These are phyloP conservation scores for Psococerastis gibbosa DNA, from an alignment of 2,888 invertebrate genomes.

Conservation along the genomic window DNA sequence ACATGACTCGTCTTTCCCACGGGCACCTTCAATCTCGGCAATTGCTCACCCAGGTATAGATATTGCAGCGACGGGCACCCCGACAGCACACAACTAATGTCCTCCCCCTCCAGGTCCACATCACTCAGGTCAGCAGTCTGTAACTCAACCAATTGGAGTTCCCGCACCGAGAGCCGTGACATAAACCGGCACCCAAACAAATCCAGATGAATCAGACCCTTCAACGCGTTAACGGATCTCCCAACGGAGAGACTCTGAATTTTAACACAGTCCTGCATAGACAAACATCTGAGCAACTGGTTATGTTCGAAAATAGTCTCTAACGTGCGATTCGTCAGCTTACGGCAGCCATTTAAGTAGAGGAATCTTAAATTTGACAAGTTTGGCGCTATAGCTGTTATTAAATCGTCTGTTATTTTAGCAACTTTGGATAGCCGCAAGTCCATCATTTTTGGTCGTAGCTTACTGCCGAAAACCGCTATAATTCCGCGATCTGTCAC, in stretches of 20 bases:
- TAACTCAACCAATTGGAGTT: neutral
- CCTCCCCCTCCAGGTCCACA: no score
- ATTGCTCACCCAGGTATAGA: neutral
- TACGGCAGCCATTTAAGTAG: neutral
- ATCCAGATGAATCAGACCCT: neutral
- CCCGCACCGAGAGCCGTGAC: neutral
- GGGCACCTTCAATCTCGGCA: no score
- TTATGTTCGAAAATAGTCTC: neutral
- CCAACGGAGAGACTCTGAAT: neutral
- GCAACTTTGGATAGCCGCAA: neutral
- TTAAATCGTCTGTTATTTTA: neutral
- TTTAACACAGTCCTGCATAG: neutral
- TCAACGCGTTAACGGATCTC: neutral
- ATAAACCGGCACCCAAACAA: neutral
- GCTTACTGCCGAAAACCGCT: no score
- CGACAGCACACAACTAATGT: no score
- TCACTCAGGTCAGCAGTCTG: neutral
- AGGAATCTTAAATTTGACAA: neutral
- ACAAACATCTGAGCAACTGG: neutral
- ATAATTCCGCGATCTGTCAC: no score
- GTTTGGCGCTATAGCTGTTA: neutral
- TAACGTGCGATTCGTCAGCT: neutral
- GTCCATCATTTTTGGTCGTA: neutral
- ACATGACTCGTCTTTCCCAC: no score
- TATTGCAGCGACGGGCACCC: neutral